phyloP scores from a whole-genome alignment of 2,797 vertebrate species.

The Eulemur coronatus region DNA sequence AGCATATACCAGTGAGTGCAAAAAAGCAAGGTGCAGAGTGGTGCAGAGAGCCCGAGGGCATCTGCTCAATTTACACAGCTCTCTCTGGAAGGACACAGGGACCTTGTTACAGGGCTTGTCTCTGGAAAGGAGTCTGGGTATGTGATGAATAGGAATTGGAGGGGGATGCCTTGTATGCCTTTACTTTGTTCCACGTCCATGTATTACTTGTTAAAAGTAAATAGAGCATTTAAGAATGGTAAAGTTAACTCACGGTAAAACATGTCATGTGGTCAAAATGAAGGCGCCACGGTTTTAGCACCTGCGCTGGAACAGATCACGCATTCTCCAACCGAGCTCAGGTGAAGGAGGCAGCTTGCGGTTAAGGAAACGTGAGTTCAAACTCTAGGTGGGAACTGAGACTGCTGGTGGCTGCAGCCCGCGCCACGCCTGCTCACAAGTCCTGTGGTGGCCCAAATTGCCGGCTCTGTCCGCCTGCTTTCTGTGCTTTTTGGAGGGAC shows the following conservation, averaged over 20 bases:
- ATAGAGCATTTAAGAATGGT: background rate
- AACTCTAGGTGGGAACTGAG: background rate
- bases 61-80: too few species aligned
- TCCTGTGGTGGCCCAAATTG: rapidly evolving
- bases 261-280: background rate
- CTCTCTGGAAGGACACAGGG: too few species aligned
- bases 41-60: too few species aligned
- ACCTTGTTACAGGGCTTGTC: too few species aligned
- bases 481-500: background rate
- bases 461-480: background rate
- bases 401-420: background rate
- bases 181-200: too few species aligned
- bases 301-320: rapidly evolving
- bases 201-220: too few species aligned
- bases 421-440: background rate
- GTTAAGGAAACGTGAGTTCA: background rate
- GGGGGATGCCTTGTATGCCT: too few species aligned
- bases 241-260: background rate
- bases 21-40: too few species aligned
- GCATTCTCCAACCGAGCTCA: background rate
- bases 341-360: background rate
- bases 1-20: too few species aligned
- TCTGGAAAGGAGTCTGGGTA: too few species aligned
- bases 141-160: too few species aligned
- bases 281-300: too few species aligned